Conservation (phyloP, 92 coral and sea anemone species). For the Paramuricea clavata region DNA sequence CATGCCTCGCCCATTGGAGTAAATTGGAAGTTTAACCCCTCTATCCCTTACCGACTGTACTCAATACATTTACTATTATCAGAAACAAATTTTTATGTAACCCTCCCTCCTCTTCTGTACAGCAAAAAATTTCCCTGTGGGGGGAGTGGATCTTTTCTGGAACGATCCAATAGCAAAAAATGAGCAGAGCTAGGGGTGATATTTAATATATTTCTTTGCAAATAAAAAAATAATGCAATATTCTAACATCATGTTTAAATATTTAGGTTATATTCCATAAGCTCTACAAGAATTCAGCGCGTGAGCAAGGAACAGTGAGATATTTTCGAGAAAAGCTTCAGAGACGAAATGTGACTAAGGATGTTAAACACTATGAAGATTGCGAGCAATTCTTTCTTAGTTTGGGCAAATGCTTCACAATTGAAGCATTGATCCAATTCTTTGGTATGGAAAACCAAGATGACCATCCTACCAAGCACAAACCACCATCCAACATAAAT, state of each 20-base stretch:
- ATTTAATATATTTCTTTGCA: not conserved
- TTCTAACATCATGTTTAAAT: conserved; percentile 14
- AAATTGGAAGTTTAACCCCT: too few species aligned
- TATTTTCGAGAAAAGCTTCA: conserved; percentile 64
- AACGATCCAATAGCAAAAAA: not conserved
- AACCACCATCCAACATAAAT: conserved; percentile 38
- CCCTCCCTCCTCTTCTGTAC: too few species aligned
- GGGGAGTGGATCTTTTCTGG: too few species aligned
- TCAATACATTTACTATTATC: too few species aligned
- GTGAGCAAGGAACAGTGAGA: conserved; percentile 59
- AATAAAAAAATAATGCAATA: not conserved
- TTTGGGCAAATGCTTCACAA: conserved; percentile 58
- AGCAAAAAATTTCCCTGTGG: too few species aligned
- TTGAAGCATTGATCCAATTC: conserved; percentile 61
- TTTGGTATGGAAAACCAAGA: conserved; percentile 58
- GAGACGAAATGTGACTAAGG: conserved; percentile 58
- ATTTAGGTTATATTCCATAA: conserved; percentile 46
- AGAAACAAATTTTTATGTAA: too few species aligned
- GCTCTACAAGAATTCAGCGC: conserved; percentile 52
- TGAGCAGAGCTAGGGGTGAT: not conserved
- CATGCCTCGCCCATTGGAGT: too few species aligned
- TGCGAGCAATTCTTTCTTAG: conserved; percentile 61
- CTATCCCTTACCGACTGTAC: too few species aligned
- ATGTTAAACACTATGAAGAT: conserved; percentile 61
- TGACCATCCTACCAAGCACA: conserved; percentile 51